Percentiles rank a stretch among this genome's conserved stretches.
Conservation (phyloP, 2,888 invertebrate species). For the Molorchus minor region DNA sequence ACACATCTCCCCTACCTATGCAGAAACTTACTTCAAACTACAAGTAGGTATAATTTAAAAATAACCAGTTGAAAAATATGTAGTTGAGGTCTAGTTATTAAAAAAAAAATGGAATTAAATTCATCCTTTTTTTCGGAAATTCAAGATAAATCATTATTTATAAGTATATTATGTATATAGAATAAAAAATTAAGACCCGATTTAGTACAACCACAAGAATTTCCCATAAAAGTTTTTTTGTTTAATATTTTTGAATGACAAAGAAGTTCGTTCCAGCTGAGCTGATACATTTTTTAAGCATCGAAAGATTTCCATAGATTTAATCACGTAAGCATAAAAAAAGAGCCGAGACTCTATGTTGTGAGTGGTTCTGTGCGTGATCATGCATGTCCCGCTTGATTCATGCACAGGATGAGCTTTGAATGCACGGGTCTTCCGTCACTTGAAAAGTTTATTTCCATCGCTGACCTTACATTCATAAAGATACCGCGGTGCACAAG, state of each 20-base stretch:
- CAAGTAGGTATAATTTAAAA: too few species aligned
- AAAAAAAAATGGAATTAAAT: too few species aligned
- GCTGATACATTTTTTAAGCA: conserved; percentile 28
- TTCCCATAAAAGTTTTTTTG: conserved; percentile 17
- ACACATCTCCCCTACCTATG: too few species aligned
- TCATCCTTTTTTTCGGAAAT: too few species aligned
- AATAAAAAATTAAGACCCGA: too few species aligned
- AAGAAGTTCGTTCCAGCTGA: conserved; percentile 29
- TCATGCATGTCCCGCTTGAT: conserved; percentile 17
- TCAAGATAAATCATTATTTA: too few species aligned
- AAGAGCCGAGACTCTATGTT: conserved; percentile 16
- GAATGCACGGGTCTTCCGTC: conserved; percentile 13
- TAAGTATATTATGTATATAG: too few species aligned
- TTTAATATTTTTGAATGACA: conserved; percentile 27
- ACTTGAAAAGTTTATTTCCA: conserved; percentile 16
- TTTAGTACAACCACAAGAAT: neutral
- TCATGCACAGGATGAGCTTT: conserved; percentile 22
- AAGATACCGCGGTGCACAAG: conserved; percentile 20
- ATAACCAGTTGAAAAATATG: too few species aligned
- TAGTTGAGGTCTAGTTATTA: too few species aligned
- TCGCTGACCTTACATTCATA: neutral
- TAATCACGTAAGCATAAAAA: conserved; percentile 25
- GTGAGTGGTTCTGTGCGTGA: conserved; percentile 21
- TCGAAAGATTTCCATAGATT: conserved; percentile 28
- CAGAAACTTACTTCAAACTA: too few species aligned